These are phyloP conservation scores for Tribolium madens DNA, from an alignment of 1,140 invertebrate genomes.

Conservation along the genomic window DNA sequence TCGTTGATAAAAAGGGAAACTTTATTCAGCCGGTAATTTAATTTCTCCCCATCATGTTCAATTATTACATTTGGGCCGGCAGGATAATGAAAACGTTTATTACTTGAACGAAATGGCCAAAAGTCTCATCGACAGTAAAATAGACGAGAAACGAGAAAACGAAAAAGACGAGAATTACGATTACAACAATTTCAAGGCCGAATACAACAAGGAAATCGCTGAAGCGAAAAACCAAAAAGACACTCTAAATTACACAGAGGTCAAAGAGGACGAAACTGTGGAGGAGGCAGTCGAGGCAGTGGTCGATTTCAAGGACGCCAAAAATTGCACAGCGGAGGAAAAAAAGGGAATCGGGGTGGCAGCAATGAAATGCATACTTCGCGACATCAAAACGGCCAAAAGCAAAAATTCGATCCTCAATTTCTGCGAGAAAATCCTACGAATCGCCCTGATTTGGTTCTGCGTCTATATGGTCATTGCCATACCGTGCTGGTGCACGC, in stretches of 20 bases:
- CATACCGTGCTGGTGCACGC: slow-evolving; percentile 62
- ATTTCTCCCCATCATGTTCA: not conserved
- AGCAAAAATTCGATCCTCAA: slow-evolving; percentile 41
- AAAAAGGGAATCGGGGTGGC: slow-evolving; percentile 58
- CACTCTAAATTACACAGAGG: slow-evolving; percentile 58
- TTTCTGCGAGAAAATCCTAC: slow-evolving; percentile 49
- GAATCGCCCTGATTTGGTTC: slow-evolving; percentile 60
- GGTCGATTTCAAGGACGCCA: slow-evolving; percentile 47
- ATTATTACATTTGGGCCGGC: not conserved
- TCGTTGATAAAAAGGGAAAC: slow-evolving; percentile 53
- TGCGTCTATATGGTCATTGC: slow-evolving; percentile 61
- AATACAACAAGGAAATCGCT: slow-evolving; percentile 58
- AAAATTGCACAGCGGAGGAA: slow-evolving; percentile 63
- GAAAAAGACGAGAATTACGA: slow-evolving; percentile 57
- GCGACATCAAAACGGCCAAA: slow-evolving; percentile 55
- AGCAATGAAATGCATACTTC: slow-evolving; percentile 57
- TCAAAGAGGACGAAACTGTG: slow-evolving; percentile 61
- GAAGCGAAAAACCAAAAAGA: slow-evolving; percentile 53
- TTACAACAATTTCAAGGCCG: slow-evolving; percentile 58
- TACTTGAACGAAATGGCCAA: slow-evolving; percentile 52
- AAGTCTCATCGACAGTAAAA: slow-evolving; percentile 28
- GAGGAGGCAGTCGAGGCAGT: slow-evolving; percentile 58
- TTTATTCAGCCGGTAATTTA: slow-evolving; percentile 33
- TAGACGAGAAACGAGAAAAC: slow-evolving; percentile 40
- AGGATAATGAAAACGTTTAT: slow-evolving; percentile 53